Base-by-base conservation (phyloP, 2,113 vertebrate genomes). In the Hydrochoerus hydrochaeris region DNA sequence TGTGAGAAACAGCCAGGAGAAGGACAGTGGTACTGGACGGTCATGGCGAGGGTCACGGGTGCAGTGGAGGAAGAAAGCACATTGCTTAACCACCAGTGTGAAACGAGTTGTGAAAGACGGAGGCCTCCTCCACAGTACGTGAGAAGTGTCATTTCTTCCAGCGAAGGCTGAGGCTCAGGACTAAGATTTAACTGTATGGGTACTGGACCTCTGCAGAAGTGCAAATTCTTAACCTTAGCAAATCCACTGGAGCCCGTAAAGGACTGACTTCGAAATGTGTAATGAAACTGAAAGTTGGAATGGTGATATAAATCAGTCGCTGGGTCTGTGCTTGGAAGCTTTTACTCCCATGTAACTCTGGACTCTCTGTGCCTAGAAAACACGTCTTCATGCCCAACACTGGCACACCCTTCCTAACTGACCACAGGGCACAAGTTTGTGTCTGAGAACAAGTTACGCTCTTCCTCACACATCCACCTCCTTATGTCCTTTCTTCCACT, bases 101-200 rank as follows among this genome's bases (percentile, higher is more conserved):
- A 91, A 87, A 63, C n/a, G 83, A 71, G 80, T 30, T 54, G 16
- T 95, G 46, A 95, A 84, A 60, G 44, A 84, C 67, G 69, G 44
- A 89, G 16, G 46, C 28, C 28, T 85, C 44, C 58, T 83, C 35
- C 13, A 28, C 11, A 88, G 58, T 14, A 88, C 54, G 44, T 44
- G 32, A 81, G 80, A 46, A 88, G 58, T 38, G 41, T 81, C 38
- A 65, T 63, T 19, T 54, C 38, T 52, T 84, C 4, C 26, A 52
- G 14, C 28, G 67, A 77, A 77, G 7, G 35, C 5, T 49, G 58
- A 77, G 58, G 22, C 58, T 88, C 44, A 38, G 38, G 60, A 26
- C 17, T 57, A 73, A 89, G n/a, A 22, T 46, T 81, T 89, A 46
- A 95, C 92, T 19, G 65, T 78, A 69, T 63, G 69, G 65, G 20